phyloP scores from a whole-genome alignment of 2,797 vertebrate genomes.

The Sarcophilus harrisii region DNA sequence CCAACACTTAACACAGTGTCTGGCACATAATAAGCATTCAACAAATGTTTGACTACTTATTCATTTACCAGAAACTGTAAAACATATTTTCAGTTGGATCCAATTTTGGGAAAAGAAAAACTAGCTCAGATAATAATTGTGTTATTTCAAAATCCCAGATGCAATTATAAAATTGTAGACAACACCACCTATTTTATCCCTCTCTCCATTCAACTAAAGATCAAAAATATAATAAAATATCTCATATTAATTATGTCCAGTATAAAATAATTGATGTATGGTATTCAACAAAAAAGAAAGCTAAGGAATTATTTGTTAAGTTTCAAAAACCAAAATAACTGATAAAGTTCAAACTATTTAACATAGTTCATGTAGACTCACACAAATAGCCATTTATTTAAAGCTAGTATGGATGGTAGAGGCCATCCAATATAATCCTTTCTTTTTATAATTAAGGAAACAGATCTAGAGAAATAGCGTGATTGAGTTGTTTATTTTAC shows the following conservation, averaged over 20 bases:
- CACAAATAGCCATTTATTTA: neutral
- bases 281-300: neutral
- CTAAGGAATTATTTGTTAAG: neutral
- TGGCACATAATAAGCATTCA: neutral
- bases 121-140: neutral
- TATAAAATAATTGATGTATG: neutral
- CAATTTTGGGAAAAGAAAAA: constrained; percentile 29
- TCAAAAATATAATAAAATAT: neutral
- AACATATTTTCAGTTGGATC: constrained; percentile 20
- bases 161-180: neutral
- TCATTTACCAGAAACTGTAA: neutral
- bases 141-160: constrained; percentile 26
- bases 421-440: neutral
- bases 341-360: neutral
- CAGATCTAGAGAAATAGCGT: neutral
- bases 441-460: neutral
- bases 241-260: too few relatives aligned
- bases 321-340: neutral
- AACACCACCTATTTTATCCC: neutral
- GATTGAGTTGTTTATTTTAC: neutral
- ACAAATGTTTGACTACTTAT: neutral
- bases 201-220: constrained; percentile 8
- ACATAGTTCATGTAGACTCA: neutral
- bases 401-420: neutral
- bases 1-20: neutral